Evolutionary conservation across 2,888 invertebrate species (phyloP).

Genomic region (Acleris cristana): DNA sequence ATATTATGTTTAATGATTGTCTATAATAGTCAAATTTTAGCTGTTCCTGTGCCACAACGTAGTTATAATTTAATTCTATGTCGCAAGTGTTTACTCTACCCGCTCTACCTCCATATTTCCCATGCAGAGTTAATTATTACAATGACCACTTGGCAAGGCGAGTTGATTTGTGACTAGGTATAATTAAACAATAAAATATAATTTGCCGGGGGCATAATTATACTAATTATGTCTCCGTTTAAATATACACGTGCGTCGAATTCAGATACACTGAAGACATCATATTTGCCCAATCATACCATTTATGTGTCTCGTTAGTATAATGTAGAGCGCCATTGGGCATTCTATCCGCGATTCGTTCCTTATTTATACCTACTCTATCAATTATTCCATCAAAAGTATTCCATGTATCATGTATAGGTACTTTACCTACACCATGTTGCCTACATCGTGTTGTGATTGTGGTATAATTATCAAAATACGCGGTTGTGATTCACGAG

Average conservation of each 20-base stretch:
- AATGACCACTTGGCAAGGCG: constrained; percentile 7
- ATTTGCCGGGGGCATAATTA: constrained; percentile 2
- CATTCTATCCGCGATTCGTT: no score
- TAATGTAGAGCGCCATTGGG: no score
- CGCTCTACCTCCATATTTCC: neutral
- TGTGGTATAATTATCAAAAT: constrained; percentile 10
- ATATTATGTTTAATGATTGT: no score
- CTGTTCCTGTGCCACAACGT: no score
- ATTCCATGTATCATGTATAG: no score
- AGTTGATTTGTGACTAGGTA: constrained; percentile 1
- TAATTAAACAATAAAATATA: constrained; percentile 17
- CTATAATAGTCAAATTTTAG: no score
- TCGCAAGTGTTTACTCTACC: neutral
- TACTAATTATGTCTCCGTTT: neutral
- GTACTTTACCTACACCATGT: no score
- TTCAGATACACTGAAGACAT: constrained; percentile 55
- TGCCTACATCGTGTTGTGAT: neutral
- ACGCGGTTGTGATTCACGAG: constrained; percentile 10
- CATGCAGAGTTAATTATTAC: constrained; percentile 1
- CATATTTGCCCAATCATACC: constrained; percentile 55
- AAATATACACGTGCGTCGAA: constrained; percentile 36
- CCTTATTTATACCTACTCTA: no score
- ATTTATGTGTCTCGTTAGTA: no score
- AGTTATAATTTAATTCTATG: no score
- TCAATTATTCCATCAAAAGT: no score